A percentile compares a stretch with the other conserved stretches of the same genome.
Conservation (phyloP, 2,797 vertebrate genomes). For the Pseudopleuronectes americanus region DNA sequence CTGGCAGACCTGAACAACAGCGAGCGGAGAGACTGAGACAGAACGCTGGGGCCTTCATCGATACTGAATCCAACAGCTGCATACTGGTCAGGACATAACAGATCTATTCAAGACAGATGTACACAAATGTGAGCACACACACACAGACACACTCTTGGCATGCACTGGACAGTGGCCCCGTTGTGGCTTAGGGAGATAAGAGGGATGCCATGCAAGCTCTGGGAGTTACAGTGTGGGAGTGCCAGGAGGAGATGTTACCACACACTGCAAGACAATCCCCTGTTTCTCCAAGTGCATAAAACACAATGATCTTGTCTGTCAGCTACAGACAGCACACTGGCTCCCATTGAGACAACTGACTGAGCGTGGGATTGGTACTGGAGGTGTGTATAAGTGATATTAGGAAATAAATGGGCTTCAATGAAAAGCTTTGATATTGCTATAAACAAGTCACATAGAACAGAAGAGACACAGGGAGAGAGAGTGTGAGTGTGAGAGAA, state of each 20-base stretch:
- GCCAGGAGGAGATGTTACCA: conserved; percentile 64
- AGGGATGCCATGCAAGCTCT: conserved; percentile 68
- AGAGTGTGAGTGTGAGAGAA: conserved; percentile 13
- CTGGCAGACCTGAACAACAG: conserved; percentile 47
- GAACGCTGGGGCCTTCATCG: conserved; percentile 43
- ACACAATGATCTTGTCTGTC: conserved; percentile 72
- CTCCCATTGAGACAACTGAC: conserved; percentile 47
- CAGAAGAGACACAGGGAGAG: conserved; percentile 23
- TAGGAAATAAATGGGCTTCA: conserved; percentile 64
- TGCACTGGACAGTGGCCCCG: conserved; percentile 68
- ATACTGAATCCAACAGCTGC: conserved; percentile 74
- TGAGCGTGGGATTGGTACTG: conserved; percentile 63
- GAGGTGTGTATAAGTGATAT: conserved; percentile 66
- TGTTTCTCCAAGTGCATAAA: conserved; percentile 59
- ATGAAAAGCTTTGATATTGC: conserved; percentile 65
- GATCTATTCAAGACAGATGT: conserved; percentile 71
- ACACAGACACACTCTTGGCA: conserved; percentile 60
- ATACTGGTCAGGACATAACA: conserved; percentile 60
- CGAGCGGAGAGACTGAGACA: conserved; percentile 36
- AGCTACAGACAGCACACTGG: conserved; percentile 43
- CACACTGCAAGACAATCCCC: conserved; percentile 61
- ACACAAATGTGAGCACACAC: conserved; percentile 45
- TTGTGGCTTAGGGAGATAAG: conserved; percentile 71
- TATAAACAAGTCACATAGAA: conserved; percentile 60
- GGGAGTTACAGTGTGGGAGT: conserved; percentile 66